Conservation (phyloP, 2,888 invertebrate genomes). For the Coremacera marginata region DNA sequence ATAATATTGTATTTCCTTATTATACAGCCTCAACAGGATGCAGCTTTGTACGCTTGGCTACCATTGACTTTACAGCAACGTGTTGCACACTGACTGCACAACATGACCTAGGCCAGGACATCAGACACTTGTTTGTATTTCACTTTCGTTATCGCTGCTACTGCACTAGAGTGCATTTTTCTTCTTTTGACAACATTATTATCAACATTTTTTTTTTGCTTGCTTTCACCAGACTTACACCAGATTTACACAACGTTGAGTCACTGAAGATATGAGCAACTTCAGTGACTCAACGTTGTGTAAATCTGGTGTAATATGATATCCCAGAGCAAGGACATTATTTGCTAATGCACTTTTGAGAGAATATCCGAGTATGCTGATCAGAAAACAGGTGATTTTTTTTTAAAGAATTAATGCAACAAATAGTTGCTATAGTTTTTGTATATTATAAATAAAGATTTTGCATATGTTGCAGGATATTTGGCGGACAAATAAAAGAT, state of each 20-base stretch:
- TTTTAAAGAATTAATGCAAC: too few relatives aligned
- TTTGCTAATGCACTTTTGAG: neutral
- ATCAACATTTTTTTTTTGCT: too few relatives aligned
- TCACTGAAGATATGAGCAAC: too few relatives aligned
- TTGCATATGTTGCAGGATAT: too few relatives aligned
- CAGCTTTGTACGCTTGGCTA: neutral
- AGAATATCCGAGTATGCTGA: neutral
- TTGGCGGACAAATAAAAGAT: too few relatives aligned
- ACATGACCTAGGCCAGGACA: neutral
- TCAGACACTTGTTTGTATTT: constrained; percentile 11
- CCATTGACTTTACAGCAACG: neutral
- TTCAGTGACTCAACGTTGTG: too few relatives aligned
- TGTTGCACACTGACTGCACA: neutral
- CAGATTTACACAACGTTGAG: too few relatives aligned
- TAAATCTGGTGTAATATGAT: constrained; percentile 1
- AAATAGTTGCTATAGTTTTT: too few relatives aligned
- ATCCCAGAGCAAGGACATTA: neutral
- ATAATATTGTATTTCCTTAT: too few relatives aligned
- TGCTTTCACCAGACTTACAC: too few relatives aligned
- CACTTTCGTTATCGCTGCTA: constrained; percentile 6
- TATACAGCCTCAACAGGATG: constrained; percentile 10
- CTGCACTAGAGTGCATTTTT: neutral
- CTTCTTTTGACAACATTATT: neutral
- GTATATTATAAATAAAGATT: too few relatives aligned
- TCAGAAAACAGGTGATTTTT: constrained; percentile 9